Percentiles rank a stretch among this genome's conserved stretches.
phyloP scores from a whole-genome alignment of 2,113 vertebrate species.

The Lophura nycthemera region DNA sequence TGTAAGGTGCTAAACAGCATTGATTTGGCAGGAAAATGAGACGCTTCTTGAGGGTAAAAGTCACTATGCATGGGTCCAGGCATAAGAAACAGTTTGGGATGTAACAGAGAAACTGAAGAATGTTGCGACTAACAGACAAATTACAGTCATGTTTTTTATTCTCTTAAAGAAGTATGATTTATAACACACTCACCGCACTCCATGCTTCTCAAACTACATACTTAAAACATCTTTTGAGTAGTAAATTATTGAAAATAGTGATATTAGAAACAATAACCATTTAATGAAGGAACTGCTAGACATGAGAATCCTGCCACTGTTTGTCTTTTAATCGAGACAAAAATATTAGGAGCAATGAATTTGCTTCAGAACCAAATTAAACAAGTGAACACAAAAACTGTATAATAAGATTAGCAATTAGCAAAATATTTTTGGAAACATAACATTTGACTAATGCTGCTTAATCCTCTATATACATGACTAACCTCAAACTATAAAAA shows the following conservation, averaged over 20 bases:
- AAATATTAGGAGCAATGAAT: background rate
- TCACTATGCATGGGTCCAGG: background rate
- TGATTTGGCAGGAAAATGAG: conserved; percentile 41
- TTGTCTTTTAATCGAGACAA: background rate
- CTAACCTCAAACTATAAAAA: background rate
- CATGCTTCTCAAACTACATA: background rate
- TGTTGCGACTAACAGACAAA: background rate
- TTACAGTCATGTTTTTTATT: background rate
- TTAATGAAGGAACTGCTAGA: background rate
- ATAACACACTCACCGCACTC: background rate
- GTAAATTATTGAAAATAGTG: background rate
- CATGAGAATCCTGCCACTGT: background rate
- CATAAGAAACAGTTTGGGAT: background rate
- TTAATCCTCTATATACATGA: background rate
- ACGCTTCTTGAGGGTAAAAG: conserved; percentile 7
- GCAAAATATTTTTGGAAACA: background rate
- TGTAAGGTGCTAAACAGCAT: conserved; percentile 48
- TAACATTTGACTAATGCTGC: background rate
- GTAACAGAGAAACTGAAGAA: background rate
- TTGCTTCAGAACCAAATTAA: background rate
- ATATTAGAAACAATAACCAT: background rate
- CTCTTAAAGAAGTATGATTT: background rate
- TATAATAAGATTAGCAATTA: background rate
- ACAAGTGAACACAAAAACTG: background rate
- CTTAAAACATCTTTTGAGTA: background rate